A percentile compares a stretch with the other conserved stretches of the same genome.
Evolutionary conservation across 2,888 invertebrate species (phyloP).

Genomic region (Platypus cylindrus): DNA sequence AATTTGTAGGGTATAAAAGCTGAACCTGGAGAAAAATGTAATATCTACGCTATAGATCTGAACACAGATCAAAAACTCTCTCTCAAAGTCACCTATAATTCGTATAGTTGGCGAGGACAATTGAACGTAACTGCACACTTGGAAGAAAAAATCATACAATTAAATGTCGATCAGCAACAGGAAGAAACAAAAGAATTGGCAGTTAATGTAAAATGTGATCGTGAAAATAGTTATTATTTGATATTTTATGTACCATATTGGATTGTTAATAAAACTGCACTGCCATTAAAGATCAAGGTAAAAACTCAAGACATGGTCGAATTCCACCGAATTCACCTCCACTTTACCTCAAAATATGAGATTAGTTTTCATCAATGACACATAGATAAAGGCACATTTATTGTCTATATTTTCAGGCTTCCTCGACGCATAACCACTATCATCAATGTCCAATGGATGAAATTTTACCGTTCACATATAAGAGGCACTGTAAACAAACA

Average conservation of each 20-base stretch:
- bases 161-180: conserved; percentile 49
- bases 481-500: conserved; percentile 39
- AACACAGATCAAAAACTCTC: conserved; percentile 41
- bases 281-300: conserved; percentile 71
- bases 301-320: conserved; percentile 18
- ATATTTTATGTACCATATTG: conserved; percentile 72
- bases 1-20: conserved; percentile 39
- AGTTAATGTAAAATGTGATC: conserved; percentile 53
- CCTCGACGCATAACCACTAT: conserved; percentile 48
- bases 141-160: conserved; percentile 38
- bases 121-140: conserved; percentile 54
- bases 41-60: conserved; percentile 54
- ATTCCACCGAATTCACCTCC: too few relatives aligned
- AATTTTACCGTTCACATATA: conserved; percentile 57
- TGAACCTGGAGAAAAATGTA: conserved; percentile 59
- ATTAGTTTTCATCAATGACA: neutral
- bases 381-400: neutral
- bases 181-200: conserved; percentile 54
- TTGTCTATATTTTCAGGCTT: conserved; percentile 37
- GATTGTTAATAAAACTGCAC: conserved; percentile 79
- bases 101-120: conserved; percentile 58
- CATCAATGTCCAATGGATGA: conserved; percentile 43
- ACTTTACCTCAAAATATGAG: too few relatives aligned
- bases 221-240: conserved; percentile 50
- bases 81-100: conserved; percentile 44